A percentile compares a stretch with the other conserved stretches of the same genome.
Conservation (phyloP, 1,140 invertebrate species). For the Sminthurinus signatus region DNA sequence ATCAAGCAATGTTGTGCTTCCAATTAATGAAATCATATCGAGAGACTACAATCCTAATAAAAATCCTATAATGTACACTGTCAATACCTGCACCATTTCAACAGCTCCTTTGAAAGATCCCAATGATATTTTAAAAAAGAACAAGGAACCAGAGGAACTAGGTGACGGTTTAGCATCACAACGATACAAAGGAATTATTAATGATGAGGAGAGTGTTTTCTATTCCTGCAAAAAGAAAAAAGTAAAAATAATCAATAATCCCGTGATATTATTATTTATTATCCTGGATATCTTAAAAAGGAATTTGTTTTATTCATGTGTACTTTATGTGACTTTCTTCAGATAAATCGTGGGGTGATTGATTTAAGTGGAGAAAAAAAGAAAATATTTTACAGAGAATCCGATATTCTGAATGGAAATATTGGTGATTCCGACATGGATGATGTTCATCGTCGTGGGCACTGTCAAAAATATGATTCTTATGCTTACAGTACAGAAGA, state of each 20-base stretch:
- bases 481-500: not conserved
- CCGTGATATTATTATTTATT: too few relatives aligned
- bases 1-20: too few relatives aligned
- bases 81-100: not conserved
- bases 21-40: too few relatives aligned
- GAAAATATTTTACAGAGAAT: not conserved
- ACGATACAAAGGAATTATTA: conserved; percentile 3
- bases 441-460: conserved; percentile 1
- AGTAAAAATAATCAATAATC: too few relatives aligned
- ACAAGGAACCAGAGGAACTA: not conserved
- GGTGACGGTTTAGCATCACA: not conserved
- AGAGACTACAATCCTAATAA: not conserved
- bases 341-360: not conserved
- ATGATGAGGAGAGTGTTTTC: conserved; percentile 1
- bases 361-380: not conserved
- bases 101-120: not conserved
- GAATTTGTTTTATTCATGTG: too few relatives aligned
- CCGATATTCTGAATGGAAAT: too few relatives aligned
- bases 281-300: too few relatives aligned
- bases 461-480: not conserved
- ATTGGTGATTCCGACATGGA: not conserved
- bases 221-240: conserved; percentile 1
- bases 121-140: too few relatives aligned
- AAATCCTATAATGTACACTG: not conserved
- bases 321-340: too few relatives aligned